These are phyloP conservation scores for Acronicta psi DNA, from an alignment of 2,888 invertebrate genomes.

Conservation along the genomic window DNA sequence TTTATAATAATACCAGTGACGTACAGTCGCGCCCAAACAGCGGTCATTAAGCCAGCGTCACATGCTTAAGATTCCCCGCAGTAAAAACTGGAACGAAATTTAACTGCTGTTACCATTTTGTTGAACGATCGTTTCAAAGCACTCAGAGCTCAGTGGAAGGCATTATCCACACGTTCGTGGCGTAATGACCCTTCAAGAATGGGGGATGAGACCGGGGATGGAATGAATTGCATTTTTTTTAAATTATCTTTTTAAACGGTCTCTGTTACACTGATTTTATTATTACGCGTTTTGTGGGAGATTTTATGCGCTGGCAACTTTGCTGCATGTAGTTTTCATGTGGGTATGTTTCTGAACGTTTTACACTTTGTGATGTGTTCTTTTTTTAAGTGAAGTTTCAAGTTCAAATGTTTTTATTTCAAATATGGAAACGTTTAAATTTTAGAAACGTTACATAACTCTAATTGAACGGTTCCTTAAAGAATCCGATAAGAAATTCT, in stretches of 20 bases:
- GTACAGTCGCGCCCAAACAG: conserved; percentile 17
- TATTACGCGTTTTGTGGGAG: conserved; percentile 39
- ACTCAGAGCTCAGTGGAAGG: conserved; percentile 63
- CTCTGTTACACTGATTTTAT: conserved; percentile 57
- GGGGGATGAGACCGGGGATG: conserved; percentile 54
- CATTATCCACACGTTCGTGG: conserved; percentile 77
- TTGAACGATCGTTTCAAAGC: conserved; percentile 65
- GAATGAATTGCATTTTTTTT: conserved; percentile 54
- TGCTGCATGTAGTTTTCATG: not conserved
- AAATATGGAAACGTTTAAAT: no score
- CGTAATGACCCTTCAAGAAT: conserved; percentile 73
- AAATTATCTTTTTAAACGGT: conserved; percentile 56
- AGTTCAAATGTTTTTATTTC: no score
- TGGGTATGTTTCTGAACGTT: not conserved
- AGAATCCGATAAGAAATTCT: no score
- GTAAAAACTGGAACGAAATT: conserved; percentile 65
- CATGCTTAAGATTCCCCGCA: conserved; percentile 40
- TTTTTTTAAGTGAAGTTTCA: no score
- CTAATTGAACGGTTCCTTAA: no score
- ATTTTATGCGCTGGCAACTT: conserved; percentile 31
- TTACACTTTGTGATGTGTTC: not conserved
- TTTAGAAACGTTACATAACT: no score
- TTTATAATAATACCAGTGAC: conserved; percentile 9
- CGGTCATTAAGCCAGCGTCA: conserved; percentile 40
- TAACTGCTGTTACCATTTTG: conserved; percentile 66